phyloP scores from a whole-genome alignment of 2,888 invertebrate genomes.

The Lapara coniferarum region DNA sequence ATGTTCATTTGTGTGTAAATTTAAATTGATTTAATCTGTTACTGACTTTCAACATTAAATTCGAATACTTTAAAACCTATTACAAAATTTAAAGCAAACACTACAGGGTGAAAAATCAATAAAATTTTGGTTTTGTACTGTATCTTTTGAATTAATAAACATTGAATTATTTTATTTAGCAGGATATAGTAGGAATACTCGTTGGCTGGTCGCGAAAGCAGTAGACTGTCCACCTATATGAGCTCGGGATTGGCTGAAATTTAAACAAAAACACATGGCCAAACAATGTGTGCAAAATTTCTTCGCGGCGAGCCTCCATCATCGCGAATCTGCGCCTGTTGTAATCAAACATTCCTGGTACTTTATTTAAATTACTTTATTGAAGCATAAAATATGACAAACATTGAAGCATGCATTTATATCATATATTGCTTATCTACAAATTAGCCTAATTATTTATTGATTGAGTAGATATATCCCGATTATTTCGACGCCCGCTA shows the following conservation, averaged over 20 bases:
- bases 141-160: not conserved
- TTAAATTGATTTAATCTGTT: too few species aligned
- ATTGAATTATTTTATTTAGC: not conserved
- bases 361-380: conserved; percentile 66
- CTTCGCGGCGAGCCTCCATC: conserved; percentile 45
- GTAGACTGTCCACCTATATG: not conserved
- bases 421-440: conserved; percentile 65
- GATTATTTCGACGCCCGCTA: conserved; percentile 43
- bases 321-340: conserved; percentile 37
- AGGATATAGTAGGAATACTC: not conserved
- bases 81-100: too few species aligned
- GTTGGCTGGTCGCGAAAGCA: not conserved
- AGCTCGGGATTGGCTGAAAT: conserved; percentile 58
- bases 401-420: conserved; percentile 72
- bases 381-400: conserved; percentile 73
- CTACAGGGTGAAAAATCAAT: not conserved
- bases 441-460: conserved; percentile 44
- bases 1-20: too few species aligned
- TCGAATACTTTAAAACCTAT: too few species aligned
- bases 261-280: conserved; percentile 60
- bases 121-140: not conserved
- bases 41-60: too few species aligned
- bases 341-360: conserved; percentile 52
- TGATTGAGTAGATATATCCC: conserved; percentile 43
- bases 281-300: conserved; percentile 78